A percentile compares a stretch with the other conserved stretches of the same genome.
These are phyloP conservation scores for Notodonta ziczac DNA, from an alignment of 2,888 invertebrate genomes.

Conservation along the genomic window DNA sequence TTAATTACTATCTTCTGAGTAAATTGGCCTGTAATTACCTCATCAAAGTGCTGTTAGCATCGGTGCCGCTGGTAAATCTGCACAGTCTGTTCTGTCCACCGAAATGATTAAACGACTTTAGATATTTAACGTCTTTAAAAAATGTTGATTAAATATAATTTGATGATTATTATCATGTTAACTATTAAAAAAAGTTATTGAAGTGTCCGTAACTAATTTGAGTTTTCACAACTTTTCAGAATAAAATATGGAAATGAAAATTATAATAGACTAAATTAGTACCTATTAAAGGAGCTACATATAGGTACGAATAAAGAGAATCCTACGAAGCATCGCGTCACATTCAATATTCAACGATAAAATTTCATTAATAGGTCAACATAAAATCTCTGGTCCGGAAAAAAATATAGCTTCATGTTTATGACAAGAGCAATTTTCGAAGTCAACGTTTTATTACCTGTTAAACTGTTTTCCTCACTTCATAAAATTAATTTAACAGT, in stretches of 20 bases:
- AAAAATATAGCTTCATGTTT: constrained; percentile 5
- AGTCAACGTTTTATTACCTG: constrained; percentile 33
- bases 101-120: neutral
- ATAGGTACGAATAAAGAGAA: no score
- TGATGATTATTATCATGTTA: no score
- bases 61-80: constrained; percentile 22
- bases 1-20: constrained; percentile 41
- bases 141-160: no score
- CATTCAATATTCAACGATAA: neutral
- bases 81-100: neutral
- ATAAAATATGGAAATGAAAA: no score
- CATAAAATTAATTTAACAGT: constrained; percentile 46
- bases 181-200: no score
- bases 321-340: no score
- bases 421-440: constrained; percentile 18
- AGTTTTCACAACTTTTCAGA: no score
- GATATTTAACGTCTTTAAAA: neutral
- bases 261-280: no score
- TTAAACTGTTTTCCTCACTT: constrained; percentile 39
- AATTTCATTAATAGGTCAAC: neutral
- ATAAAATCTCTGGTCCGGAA: neutral
- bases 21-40: constrained; percentile 44
- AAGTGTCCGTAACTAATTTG: no score
- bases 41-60: constrained; percentile 44
- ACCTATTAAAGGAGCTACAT: no score